A percentile compares a stretch with the other conserved stretches of the same genome.
These are phyloP conservation scores for Drosophila villosipedis DNA, from an alignment of 2,888 invertebrate genomes.

Conservation along the genomic window DNA sequence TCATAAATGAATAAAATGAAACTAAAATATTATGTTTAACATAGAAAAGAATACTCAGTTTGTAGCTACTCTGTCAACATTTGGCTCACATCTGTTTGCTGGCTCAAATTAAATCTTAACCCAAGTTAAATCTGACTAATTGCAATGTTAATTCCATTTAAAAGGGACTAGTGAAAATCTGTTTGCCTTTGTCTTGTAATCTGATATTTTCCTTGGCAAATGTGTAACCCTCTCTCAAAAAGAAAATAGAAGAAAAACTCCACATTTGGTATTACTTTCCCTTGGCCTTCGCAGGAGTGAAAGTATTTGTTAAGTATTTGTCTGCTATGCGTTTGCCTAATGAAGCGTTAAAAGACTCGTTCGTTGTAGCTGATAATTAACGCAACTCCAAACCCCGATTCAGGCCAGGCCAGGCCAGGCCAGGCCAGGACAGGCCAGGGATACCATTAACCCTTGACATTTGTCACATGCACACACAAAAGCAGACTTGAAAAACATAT, in stretches of 20 bases:
- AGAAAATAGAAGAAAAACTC: not conserved
- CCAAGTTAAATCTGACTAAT: conserved; percentile 54
- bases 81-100: conserved; percentile 18
- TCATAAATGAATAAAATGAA: too few relatives aligned
- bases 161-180: conserved; percentile 11
- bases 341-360: conserved; percentile 72
- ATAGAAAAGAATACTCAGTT: not conserved
- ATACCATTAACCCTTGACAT: conserved; percentile 78
- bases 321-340: conserved; percentile 54
- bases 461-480: conserved; percentile 63
- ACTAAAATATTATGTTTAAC: not conserved
- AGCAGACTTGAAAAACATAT: conserved; percentile 14
- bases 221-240: conserved; percentile 14
- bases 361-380: conserved; percentile 71
- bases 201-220: conserved; percentile 52
- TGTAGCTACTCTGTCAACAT: not conserved
- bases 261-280: conserved; percentile 46
- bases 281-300: not conserved
- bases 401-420: conserved; percentile 34
- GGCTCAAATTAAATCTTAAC: not conserved
- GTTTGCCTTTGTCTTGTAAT: conserved; percentile 44
- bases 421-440: conserved; percentile 31
- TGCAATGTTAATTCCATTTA: conserved; percentile 34
- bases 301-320: conserved; percentile 37
- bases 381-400: conserved; percentile 70